These are phyloP conservation scores for Apocrypta bakeri DNA, from an alignment of 1,140 invertebrate genomes.

Conservation along the genomic window DNA sequence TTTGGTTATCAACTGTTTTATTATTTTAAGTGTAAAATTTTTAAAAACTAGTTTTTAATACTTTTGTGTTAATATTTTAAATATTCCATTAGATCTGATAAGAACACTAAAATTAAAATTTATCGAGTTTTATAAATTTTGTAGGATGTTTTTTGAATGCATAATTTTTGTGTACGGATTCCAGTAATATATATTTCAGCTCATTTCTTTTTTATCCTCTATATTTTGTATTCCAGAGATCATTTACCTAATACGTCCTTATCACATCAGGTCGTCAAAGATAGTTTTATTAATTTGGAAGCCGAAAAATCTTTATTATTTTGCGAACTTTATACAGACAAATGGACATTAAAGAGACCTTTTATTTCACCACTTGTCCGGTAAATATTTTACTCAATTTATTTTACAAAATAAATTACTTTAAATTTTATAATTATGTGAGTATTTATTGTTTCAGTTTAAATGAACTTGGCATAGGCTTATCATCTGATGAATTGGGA, in stretches of 20 bases:
- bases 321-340: constrained; percentile 79
- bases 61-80: too few species aligned
- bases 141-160: too few species aligned
- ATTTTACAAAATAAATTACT: neutral
- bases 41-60: too few species aligned
- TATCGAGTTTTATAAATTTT: too few species aligned
- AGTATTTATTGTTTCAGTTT: constrained; percentile 58
- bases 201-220: too few species aligned
- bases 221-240: constrained; percentile 46
- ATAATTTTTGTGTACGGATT: too few species aligned
- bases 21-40: too few species aligned
- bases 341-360: constrained; percentile 75
- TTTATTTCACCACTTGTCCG: constrained; percentile 66
- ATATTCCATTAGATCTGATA: too few species aligned
- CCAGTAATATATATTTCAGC: too few species aligned
- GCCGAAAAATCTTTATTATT: constrained; percentile 78
- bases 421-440: neutral
- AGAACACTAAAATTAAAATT: too few species aligned
- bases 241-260: constrained; percentile 74
- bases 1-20: too few species aligned
- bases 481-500: constrained; percentile 70
- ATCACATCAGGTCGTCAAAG: constrained; percentile 70
- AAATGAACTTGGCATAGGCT: constrained; percentile 64
- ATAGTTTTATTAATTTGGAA: constrained; percentile 75
- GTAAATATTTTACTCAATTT: constrained; percentile 51